Evolutionary conservation across 2,888 invertebrate genomes (phyloP).

Genomic region (Caenorhabditis plicata): DNA sequence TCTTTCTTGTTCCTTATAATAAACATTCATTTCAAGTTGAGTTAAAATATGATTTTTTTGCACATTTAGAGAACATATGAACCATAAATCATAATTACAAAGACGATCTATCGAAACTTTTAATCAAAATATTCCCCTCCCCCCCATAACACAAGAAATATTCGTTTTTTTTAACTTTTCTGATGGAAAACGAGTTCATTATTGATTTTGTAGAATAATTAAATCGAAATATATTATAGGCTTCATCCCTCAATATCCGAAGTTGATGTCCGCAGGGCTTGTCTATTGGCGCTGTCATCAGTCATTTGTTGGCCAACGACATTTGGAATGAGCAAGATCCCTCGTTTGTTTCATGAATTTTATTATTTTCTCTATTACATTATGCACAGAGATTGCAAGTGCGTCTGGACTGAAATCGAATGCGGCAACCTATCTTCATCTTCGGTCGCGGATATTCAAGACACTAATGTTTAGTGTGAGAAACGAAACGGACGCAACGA

Average conservation of each 20-base stretch:
- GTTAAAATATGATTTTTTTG: too few relatives aligned
- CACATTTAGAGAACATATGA: too few relatives aligned
- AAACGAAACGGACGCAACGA: constrained; percentile 81
- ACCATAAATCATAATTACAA: too few relatives aligned
- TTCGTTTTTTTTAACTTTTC: too few relatives aligned
- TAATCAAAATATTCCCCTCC: too few relatives aligned
- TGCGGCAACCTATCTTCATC: constrained; percentile 71
- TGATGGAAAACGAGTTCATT: not conserved
- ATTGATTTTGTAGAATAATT: too few relatives aligned
- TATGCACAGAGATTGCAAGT: constrained; percentile 34
- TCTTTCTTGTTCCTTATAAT: too few relatives aligned
- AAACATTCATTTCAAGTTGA: too few relatives aligned
- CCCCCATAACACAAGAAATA: too few relatives aligned
- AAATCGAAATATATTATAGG: too few relatives aligned
- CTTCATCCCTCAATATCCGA: constrained; percentile 63
- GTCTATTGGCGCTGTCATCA: constrained; percentile 86
- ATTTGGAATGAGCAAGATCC: constrained; percentile 72
- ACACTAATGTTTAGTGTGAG: constrained; percentile 80
- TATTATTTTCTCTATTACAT: not conserved
- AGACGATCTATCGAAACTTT: too few relatives aligned
- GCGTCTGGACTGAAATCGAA: constrained; percentile 36
- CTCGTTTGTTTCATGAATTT: constrained; percentile 22
- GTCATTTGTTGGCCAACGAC: constrained; percentile 89
- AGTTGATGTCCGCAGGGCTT: constrained; percentile 79
- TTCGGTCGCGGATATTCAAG: constrained; percentile 75